These are phyloP conservation scores for Mimachlamys varia DNA, from an alignment of 2,888 invertebrate genomes.

Conservation along the genomic window DNA sequence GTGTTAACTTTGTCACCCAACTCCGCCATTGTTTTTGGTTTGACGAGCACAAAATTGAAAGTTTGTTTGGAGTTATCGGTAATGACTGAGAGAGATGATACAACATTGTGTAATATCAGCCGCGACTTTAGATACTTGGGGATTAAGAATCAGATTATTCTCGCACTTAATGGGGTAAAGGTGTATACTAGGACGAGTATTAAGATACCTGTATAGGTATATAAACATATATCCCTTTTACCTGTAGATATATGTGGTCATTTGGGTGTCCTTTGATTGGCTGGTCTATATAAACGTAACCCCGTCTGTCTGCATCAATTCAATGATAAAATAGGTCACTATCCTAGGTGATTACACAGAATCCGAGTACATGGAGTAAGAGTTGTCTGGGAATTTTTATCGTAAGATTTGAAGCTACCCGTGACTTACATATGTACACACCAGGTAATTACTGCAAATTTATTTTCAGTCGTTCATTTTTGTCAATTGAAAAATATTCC, in stretches of 20 bases:
- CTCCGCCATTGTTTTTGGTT: slow-evolving; percentile 16
- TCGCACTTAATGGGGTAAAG: not conserved
- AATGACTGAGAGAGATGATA: not conserved
- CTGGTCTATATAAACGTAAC: not conserved
- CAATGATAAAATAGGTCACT: not conserved
- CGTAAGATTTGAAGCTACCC: too few species aligned
- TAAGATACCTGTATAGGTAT: not conserved
- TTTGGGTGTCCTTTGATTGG: not conserved
- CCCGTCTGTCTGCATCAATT: not conserved
- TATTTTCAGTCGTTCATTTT: too few species aligned
- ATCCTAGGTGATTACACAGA: too few species aligned
- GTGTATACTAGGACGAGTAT: not conserved
- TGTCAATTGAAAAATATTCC: too few species aligned
- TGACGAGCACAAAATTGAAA: slow-evolving; percentile 14
- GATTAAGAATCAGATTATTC: not conserved
- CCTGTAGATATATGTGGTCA: not conserved
- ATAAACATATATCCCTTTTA: not conserved
- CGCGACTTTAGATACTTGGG: not conserved
- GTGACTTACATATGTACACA: too few species aligned
- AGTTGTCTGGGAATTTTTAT: too few species aligned
- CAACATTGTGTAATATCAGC: not conserved
- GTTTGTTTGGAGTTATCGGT: not conserved
- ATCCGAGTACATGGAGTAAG: too few species aligned
- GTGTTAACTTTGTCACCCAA: not conserved
- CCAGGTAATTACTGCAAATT: too few species aligned